Conservation (phyloP, 2,113 vertebrate genomes). For the Phrynosoma blainvillii region DNA sequence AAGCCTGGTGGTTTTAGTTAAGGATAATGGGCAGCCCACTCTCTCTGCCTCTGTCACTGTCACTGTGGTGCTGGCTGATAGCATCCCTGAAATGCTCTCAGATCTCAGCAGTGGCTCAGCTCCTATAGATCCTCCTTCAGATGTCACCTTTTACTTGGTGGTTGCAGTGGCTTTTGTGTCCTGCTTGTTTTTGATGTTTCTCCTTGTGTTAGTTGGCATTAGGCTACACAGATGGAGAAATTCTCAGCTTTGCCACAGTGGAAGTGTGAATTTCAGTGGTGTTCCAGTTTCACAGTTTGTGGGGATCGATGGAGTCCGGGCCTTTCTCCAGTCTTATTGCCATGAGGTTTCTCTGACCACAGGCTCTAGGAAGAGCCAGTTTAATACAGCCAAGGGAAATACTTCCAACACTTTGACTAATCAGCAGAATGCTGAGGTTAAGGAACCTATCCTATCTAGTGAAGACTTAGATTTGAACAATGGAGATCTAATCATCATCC, state of each 20-base stretch:
- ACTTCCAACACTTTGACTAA: background rate
- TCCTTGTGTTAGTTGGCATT: background rate
- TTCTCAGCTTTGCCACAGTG: background rate
- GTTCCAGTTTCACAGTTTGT: constrained; percentile 22
- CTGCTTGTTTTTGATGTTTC: constrained; percentile 12
- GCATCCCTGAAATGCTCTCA: constrained; percentile 40
- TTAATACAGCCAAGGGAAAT: background rate
- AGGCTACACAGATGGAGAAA: background rate
- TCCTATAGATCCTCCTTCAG: background rate
- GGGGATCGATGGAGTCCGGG: constrained; percentile 30
- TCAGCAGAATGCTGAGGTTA: constrained; percentile 41
- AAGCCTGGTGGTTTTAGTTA: no score
- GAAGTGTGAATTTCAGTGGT: constrained; percentile 5
- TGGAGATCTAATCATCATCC: background rate
- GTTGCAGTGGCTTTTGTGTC: constrained; percentile 6
- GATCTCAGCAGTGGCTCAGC: constrained; percentile 4
- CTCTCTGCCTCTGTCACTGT: no score
- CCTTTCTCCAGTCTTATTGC: constrained; percentile 31
- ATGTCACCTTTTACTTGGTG: constrained; percentile 4
- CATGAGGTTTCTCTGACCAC: constrained; percentile 46
- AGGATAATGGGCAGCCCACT: no score
- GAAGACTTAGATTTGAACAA: constrained; percentile 41
- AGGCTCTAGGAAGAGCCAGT: constrained; percentile 45
- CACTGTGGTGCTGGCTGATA: constrained; percentile 42
- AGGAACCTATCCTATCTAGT: constrained; percentile 35